Base-by-base conservation (phyloP, 2,113 vertebrate species). In the Phyllostomus hastatus region DNA sequence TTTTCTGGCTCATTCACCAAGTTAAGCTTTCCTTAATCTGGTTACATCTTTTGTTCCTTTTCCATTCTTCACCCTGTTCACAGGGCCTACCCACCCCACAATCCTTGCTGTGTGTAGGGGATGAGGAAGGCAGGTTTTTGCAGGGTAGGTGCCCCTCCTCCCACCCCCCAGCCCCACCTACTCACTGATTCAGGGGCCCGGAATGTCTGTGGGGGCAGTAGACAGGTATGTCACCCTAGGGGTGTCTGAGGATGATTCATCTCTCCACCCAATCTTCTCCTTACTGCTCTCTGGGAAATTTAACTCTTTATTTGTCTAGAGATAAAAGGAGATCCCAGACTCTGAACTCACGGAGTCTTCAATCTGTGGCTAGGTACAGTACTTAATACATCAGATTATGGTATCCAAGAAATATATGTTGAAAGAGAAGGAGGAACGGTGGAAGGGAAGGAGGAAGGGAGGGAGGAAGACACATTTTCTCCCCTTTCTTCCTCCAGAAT, bases 201-300 rank as follows among this genome's bases (percentile, higher is more conserved):
- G 95, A 97, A 97, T 96, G 96, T 95, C 64, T 95, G 90, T 90
- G 90, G 88, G 91, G 95, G 81, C 54, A 64, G 95, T 94, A 97
- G 96, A 92, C 96, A 95, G 96, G 95, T 90, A 94, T 88, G 95
- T 93, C 79, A 38, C 80, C 78, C 93, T 76, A 54, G 82, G 70
- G 95, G 80, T 92, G 90, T 86, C 94, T 80, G 83, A 90, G 84
- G 81, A 85, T 97, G 96, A 97, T 64, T 97, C 95, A 97, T 46
- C 84, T 85, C 86, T 93, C 90, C 90, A 89, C 88, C 95, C 88
- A 78, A 9, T 76, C 92, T 93, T 89, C 59, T 84, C 84, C 69
- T 73, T 72, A n/a, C 76, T 52, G 83, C 50, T 94, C 75, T 90
- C 94, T 90, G 92, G 95, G 92, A 95, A 82, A 70, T 64, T 82